Evolutionary conservation across 2,113 vertebrate genomes (phyloP), one percentile per base, ranked within the genome.

Genomic region (Mellivora capensis): DNA sequence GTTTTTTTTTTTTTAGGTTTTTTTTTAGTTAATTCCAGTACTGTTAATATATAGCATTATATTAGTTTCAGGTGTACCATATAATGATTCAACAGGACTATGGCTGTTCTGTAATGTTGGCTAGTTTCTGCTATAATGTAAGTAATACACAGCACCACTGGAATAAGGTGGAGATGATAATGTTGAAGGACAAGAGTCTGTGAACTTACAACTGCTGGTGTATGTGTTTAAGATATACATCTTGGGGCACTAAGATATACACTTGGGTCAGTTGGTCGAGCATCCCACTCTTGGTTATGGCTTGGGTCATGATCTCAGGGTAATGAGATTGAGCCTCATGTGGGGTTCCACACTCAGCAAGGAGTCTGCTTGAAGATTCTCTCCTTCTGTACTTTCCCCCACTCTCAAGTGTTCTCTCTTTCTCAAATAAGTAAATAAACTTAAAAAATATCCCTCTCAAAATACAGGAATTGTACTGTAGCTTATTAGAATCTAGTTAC

Each of bases 291-390:
- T 69, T 9, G 17, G 17, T 69, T 69, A 44, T 14, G 15, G 42
- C 42, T 76, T 52, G 15, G 52, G 14, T 76, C 7, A 17, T 29
- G 42, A 47, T 76, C 72, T 76, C 27, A 47, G 4, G 27, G 37
- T 76, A 3, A 15, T 31, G 42, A 44, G 74, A 47, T 29, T 7
- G 3, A 47, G 42, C 27, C 27, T 14, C 0, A 0, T 2, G 6
- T 77, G 3, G 7, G 4, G 42, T 13, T 77, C 67, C 67, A 69
- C 2, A 21, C 34, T 69, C 67, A 69, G 34, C 18, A 20, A 37
- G 34, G 7, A 69, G 34, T 69, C 34, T 37, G 13, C 17, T 20
- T 69, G 67, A 21, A 69, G 67, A 69, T 69, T 69, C 34, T 69
- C 34, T 77, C 74, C 44, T 42, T 47, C 27, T 77, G 42, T 10